Evolutionary conservation across 2,797 vertebrate species (phyloP).

Genomic region (Mus caroli): DNA sequence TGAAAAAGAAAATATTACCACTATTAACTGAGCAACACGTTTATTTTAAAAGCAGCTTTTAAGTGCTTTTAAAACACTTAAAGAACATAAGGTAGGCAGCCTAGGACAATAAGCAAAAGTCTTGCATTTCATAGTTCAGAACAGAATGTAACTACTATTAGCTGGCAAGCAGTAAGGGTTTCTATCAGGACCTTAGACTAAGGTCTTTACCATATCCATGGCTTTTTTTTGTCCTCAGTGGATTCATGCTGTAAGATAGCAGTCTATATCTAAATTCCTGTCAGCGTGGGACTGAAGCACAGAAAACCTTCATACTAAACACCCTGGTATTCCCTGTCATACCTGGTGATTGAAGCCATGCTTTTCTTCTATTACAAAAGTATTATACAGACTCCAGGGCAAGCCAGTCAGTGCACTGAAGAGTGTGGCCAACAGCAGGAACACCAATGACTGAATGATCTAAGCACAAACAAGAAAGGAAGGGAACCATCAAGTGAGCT

Average conservation of each 20-base stretch:
- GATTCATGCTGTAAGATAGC: constrained; percentile 56
- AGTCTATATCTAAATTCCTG: constrained; percentile 56
- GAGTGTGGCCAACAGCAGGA: constrained; percentile 95
- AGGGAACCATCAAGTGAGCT: constrained; percentile 36
- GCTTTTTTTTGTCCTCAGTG: constrained; percentile 41
- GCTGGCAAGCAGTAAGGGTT: constrained; percentile 55
- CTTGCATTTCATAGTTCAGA: constrained; percentile 57
- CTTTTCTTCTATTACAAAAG: constrained; percentile 98
- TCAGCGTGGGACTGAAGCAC: neutral
- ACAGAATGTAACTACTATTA: constrained; percentile 42
- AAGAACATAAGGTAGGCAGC: neutral
- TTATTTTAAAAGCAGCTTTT: constrained; percentile 56
- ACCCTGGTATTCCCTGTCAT: constrained; percentile 49
- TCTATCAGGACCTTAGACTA: constrained; percentile 57
- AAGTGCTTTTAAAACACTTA: neutral
- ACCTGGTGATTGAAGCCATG: constrained; percentile 99
- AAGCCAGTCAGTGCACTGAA: constrained; percentile 97
- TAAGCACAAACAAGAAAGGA: constrained; percentile 71
- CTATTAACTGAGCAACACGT: constrained; percentile 40
- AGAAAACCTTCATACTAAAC: constrained; percentile 26
- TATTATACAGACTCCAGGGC: constrained; percentile 98
- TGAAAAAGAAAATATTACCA: constrained; percentile 86
- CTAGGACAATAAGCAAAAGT: constrained; percentile 21
- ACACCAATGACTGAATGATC: constrained; percentile 96
- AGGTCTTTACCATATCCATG: constrained; percentile 19